These are phyloP conservation scores for Felis chaus DNA, from an alignment of 2,113 vertebrate genomes.

Conservation along the genomic window DNA sequence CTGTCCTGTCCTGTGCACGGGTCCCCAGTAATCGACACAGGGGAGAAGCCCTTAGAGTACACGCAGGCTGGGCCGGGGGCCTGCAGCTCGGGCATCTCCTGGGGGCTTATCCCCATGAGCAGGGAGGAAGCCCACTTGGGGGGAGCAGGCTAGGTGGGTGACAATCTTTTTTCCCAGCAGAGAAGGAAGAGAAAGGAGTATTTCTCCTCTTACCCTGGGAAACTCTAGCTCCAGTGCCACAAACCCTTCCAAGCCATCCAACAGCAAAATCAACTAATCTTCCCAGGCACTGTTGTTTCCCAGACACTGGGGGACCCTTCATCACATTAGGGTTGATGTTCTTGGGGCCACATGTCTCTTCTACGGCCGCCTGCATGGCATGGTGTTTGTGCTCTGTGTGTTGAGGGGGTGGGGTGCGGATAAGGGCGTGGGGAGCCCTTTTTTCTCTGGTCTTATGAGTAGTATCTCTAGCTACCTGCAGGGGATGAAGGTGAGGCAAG, in stretches of 20 bases:
- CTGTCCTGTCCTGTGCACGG: no score
- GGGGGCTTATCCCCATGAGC: not conserved
- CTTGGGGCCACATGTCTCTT: no score
- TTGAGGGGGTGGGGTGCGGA: not conserved
- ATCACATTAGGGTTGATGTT: not conserved
- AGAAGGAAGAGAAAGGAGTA: not conserved
- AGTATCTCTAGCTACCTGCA: not conserved
- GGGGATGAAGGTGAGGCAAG: not conserved
- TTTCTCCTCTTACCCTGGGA: not conserved
- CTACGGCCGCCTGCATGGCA: accelerated
- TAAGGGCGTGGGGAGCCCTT: accelerated
- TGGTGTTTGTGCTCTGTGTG: not conserved
- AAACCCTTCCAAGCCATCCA: not conserved
- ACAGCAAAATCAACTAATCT: not conserved
- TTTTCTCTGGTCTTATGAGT: not conserved
- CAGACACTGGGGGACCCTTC: not conserved
- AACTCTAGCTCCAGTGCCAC: not conserved
- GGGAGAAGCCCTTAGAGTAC: not conserved
- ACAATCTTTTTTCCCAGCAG: not conserved
- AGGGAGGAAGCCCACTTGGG: not conserved
- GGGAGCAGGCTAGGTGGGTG: not conserved
- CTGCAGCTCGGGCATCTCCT: not conserved
- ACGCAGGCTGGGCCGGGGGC: not conserved
- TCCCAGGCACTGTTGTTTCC: not conserved
- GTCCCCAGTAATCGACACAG: not conserved